Percentiles rank a stretch among this genome's conserved stretches.
Conservation (phyloP, 2,888 invertebrate species). For the Acanthosepion pharaonis region DNA sequence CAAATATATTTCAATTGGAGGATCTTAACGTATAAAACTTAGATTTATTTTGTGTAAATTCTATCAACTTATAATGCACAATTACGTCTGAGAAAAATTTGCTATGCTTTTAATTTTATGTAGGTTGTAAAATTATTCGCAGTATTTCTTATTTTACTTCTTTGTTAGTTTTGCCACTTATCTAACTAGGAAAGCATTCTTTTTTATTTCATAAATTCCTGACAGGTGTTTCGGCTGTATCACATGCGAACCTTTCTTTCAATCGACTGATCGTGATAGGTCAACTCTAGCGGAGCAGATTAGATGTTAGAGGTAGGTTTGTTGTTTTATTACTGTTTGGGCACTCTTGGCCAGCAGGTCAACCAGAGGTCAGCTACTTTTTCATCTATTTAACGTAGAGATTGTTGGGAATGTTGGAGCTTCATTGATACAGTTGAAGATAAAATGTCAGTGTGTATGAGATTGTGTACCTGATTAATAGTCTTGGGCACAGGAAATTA, state of each 20-base stretch:
- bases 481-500: neutral
- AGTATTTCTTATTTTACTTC: neutral
- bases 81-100: neutral
- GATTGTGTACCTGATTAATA: neutral
- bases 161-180: neutral
- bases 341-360: neutral
- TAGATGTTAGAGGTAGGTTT: neutral
- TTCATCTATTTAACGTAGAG: neutral
- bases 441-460: neutral
- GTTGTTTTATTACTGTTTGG: constrained; percentile 10
- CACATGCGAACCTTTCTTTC: neutral
- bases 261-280: neutral
- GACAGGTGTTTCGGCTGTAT: neutral
- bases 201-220: neutral
- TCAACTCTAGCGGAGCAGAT: neutral
- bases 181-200: neutral
- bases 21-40: too few relatives aligned
- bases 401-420: neutral
- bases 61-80: neutral
- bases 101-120: neutral
- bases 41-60: too few relatives aligned
- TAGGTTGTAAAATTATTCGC: neutral
- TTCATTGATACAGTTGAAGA: neutral
- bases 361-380: neutral
- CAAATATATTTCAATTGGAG: too few relatives aligned